Evolutionary conservation across 2,888 invertebrate genomes (phyloP).

Genomic region (Vesta saturnalis): DNA sequence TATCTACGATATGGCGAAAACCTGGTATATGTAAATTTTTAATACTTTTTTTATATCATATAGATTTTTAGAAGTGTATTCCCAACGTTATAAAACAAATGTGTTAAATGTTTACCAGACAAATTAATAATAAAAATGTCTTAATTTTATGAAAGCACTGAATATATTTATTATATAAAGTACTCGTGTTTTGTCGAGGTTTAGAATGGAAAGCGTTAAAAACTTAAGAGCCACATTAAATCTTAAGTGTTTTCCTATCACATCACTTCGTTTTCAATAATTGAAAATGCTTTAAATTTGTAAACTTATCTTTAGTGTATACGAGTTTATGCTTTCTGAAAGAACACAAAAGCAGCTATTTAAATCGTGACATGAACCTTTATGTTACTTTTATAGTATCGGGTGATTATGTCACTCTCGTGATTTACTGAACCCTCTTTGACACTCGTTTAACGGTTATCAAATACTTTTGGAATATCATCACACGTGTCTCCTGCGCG

Average conservation of each 20-base stretch:
- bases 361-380: conserved; percentile 46
- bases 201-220: conserved; percentile 4
- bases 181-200: not conserved
- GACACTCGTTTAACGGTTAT: conserved; percentile 49
- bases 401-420: conserved; percentile 42
- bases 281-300: conserved; percentile 16
- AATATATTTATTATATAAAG: not conserved
- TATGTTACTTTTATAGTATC: conserved; percentile 44
- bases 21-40: no score
- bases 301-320: conserved; percentile 32
- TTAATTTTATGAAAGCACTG: not conserved
- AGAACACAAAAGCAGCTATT: conserved; percentile 35
- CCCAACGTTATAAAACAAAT: no score
- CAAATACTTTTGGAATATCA: conserved; percentile 44
- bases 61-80: no score
- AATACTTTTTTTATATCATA: no score
- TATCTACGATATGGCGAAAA: no score
- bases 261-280: conserved; percentile 13
- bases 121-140: no score
- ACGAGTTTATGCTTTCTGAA: conserved; percentile 35
- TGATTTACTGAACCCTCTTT: conserved; percentile 46
- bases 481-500: conserved; percentile 47
- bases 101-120: no score
- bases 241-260: conserved; percentile 10
- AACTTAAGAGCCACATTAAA: conserved; percentile 7